Conservation (phyloP, 37 sponge, comb jelly and placozoan genomes). For the Spongilla lacustris region DNA sequence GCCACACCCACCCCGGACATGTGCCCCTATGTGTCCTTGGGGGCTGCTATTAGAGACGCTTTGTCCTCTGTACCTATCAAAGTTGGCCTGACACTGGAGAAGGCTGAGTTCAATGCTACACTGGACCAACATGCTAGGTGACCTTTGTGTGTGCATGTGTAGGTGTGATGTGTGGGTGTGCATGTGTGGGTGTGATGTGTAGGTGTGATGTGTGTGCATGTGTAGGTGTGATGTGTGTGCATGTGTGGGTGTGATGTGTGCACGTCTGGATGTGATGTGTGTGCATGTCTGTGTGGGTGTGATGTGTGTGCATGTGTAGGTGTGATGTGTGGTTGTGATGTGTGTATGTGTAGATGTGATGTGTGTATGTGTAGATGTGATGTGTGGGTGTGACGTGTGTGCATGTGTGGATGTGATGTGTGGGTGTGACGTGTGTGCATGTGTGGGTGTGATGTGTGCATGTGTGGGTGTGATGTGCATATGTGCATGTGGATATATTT, state of each 20-base stretch:
- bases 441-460: no score
- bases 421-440: no score
- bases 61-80: background rate
- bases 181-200: background rate
- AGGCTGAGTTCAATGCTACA: background rate
- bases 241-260: background rate
- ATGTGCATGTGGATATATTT: no score
- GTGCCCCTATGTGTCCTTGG: background rate
- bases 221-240: background rate
- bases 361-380: no score
- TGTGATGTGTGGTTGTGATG: no score
- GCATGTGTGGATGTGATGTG: no score
- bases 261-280: no score
- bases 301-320: no score
- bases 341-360: no score
- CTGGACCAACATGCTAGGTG: background rate
- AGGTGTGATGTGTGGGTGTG: background rate
- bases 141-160: background rate
- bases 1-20: background rate
- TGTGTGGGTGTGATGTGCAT: no score
- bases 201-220: background rate
- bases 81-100: background rate
- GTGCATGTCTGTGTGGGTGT: no score
- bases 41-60: background rate
- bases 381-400: no score